Conservation (phyloP, 2,888 invertebrate species). For the Meloe dianella region DNA sequence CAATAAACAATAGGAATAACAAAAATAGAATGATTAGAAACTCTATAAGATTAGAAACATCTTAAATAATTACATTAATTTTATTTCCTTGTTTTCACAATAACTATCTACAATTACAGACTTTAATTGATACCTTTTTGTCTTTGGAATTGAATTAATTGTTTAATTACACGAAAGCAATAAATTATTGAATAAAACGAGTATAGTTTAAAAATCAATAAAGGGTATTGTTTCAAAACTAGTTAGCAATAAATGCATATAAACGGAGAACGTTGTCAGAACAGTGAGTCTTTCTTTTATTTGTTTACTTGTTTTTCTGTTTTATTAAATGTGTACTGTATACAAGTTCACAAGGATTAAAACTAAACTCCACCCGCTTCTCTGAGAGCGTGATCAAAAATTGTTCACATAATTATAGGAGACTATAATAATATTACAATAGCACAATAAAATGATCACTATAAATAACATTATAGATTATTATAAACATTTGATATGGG, state of each 20-base stretch:
- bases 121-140: not conserved
- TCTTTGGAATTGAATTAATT: constrained; percentile 13
- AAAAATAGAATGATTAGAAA: constrained; percentile 15
- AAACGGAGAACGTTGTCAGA: constrained; percentile 38
- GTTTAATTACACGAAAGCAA: constrained; percentile 4
- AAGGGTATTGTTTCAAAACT: constrained; percentile 24
- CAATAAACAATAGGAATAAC: constrained; percentile 14
- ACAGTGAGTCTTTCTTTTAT: constrained; percentile 7
- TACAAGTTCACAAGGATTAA: constrained; percentile 39
- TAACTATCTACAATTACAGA: constrained; percentile 11
- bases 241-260: constrained; percentile 44
- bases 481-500: constrained; percentile 11
- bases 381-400: constrained; percentile 41
- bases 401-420: constrained; percentile 47
- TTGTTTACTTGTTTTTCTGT: not conserved
- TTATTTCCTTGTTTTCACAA: constrained; percentile 19
- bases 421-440: constrained; percentile 44
- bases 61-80: constrained; percentile 15
- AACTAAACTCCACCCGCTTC: constrained; percentile 43
- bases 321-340: not conserved
- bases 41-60: constrained; percentile 20
- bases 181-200: constrained; percentile 12
- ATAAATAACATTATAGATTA: constrained; percentile 1
- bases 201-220: constrained; percentile 17
- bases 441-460: constrained; percentile 17